Percentiles rank a stretch among this genome's conserved stretches.
Conservation (phyloP, 2,797 vertebrate genomes). For the Scolopax bukidnonensis region DNA sequence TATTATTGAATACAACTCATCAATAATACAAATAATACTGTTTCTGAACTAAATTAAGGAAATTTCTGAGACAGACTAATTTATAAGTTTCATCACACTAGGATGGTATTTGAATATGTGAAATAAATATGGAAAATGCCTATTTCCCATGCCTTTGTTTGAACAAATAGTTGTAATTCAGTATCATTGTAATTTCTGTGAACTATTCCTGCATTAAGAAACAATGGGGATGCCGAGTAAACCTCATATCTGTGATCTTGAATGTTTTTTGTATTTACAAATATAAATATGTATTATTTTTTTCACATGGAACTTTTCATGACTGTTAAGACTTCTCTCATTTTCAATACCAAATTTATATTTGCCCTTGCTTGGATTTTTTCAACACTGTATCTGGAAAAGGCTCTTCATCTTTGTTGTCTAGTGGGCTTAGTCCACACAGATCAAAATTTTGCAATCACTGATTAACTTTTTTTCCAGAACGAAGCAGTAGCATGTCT, state of each 20-base stretch:
- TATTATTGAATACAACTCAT: not conserved
- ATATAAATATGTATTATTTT: not conserved
- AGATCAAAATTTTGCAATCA: not conserved
- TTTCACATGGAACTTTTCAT: not conserved
- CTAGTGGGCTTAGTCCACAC: not conserved
- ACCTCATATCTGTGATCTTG: not conserved
- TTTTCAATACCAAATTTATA: not conserved
- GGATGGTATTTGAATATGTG: not conserved
- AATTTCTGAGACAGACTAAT: not conserved
- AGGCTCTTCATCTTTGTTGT: not conserved
- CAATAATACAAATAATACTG: not conserved
- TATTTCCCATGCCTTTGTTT: not conserved
- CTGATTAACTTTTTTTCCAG: not conserved
- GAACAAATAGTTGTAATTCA: not conserved
- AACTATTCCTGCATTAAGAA: not conserved
- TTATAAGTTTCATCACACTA: not conserved
- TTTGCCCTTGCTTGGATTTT: not conserved
- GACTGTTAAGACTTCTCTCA: not conserved
- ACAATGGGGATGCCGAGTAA: not conserved
- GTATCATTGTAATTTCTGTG: not conserved
- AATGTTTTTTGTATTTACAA: not conserved
- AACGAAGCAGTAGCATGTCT: not conserved
- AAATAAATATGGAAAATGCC: not conserved
- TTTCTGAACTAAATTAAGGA: not conserved
- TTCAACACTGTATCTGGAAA: not conserved